phyloP scores from a whole-genome alignment of 2,888 invertebrate genomes.

The Xestia sexstrigata region DNA sequence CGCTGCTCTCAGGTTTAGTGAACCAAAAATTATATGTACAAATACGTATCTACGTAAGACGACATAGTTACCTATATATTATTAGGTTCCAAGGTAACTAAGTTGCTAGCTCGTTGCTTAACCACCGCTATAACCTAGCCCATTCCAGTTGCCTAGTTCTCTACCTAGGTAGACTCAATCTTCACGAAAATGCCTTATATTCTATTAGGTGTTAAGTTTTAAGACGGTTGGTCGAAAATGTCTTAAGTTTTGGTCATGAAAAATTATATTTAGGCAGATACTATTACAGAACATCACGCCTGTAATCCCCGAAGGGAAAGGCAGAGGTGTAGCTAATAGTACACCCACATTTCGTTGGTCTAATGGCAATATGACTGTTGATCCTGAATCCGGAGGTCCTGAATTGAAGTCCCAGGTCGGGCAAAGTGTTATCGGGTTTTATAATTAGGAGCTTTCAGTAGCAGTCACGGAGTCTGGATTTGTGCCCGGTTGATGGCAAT shows the following conservation, averaged over 20 bases:
- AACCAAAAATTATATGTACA: too few species aligned
- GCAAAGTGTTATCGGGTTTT: too few species aligned
- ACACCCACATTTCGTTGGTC: too few species aligned
- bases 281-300: neutral
- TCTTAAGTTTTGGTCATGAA: conserved; percentile 14
- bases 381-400: too few species aligned
- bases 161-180: conserved; percentile 14
- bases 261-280: conserved; percentile 2
- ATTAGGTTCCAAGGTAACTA: conserved; percentile 27
- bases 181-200: conserved; percentile 32
- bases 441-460: neutral
- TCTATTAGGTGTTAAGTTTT: conserved; percentile 39
- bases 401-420: too few species aligned
- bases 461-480: neutral
- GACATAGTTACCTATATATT: neutral
- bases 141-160: conserved; percentile 41
- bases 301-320: neutral
- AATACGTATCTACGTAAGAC: too few species aligned
- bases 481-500: neutral
- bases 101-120: conserved; percentile 29
- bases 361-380: too few species aligned
- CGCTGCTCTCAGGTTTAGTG: too few species aligned
- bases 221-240: neutral
- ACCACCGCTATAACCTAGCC: conserved; percentile 33
- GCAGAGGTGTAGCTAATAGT: neutral